These are phyloP conservation scores for Latrodectus hesperus DNA, from an alignment of 2,888 invertebrate species.

Conservation along the genomic window DNA sequence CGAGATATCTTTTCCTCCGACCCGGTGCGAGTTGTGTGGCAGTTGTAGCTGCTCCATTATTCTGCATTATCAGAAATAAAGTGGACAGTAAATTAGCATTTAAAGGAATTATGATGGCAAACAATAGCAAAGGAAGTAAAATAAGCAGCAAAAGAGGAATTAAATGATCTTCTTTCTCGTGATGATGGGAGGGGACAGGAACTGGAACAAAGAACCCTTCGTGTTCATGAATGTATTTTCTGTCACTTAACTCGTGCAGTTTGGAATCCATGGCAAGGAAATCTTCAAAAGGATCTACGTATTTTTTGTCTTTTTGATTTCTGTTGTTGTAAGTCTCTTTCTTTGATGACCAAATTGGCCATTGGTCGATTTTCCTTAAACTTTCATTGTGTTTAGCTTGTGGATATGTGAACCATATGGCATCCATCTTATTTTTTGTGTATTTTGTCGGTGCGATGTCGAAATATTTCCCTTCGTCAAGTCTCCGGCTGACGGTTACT, in stretches of 20 bases:
- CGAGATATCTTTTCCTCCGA: slow-evolving; percentile 26
- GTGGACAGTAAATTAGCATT: slow-evolving; percentile 66
- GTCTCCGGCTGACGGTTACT: slow-evolving; percentile 8
- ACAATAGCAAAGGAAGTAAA: slow-evolving; percentile 58
- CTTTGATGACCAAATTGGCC: slow-evolving; percentile 45
- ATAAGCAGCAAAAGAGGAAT: slow-evolving; percentile 49
- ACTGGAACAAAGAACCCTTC: slow-evolving; percentile 63
- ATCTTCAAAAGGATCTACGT: slow-evolving; percentile 46
- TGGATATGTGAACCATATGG: slow-evolving; percentile 32
- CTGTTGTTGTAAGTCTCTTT: slow-evolving; percentile 41
- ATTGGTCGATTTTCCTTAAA: slow-evolving; percentile 40
- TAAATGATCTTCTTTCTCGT: slow-evolving; percentile 65
- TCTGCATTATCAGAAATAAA: slow-evolving; percentile 64
- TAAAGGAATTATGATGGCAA: slow-evolving; percentile 64
- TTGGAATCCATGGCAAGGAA: slow-evolving; percentile 44
- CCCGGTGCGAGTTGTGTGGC: slow-evolving; percentile 51
- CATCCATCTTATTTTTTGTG: slow-evolving; percentile 15
- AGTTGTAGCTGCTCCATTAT: slow-evolving; percentile 42
- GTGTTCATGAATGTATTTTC: slow-evolving; percentile 63
- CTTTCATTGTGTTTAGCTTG: slow-evolving; percentile 29
- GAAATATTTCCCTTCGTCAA: slow-evolving; percentile 14
- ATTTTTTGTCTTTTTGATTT: slow-evolving; percentile 38
- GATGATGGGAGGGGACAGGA: slow-evolving; percentile 51
- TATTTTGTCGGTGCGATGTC: slow-evolving; percentile 17
- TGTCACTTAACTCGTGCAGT: slow-evolving; percentile 47